A percentile compares a stretch with the other conserved stretches of the same genome.
phyloP scores from a whole-genome alignment of 2,797 vertebrate genomes.

The Sphaeramia orbicularis region DNA sequence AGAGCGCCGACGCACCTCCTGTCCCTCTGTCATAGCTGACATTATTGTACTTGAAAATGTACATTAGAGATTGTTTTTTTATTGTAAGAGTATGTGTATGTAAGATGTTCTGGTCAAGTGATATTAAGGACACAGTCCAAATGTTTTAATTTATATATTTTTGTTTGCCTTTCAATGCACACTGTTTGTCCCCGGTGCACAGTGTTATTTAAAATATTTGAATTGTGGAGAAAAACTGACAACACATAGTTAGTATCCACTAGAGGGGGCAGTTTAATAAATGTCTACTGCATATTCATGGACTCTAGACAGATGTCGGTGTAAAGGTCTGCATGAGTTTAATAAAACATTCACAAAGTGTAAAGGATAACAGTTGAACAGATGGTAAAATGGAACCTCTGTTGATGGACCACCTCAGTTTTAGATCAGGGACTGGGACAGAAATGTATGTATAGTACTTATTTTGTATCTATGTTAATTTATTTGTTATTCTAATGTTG shows the following conservation, averaged over 20 bases:
- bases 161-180: slow-evolving; percentile 39
- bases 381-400: slow-evolving; percentile 52
- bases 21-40: slow-evolving; percentile 87
- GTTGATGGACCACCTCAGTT: slow-evolving; percentile 60
- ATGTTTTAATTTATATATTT: slow-evolving; percentile 54
- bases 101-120: slow-evolving; percentile 53
- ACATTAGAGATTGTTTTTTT: slow-evolving; percentile 66
- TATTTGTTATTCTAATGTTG: slow-evolving; percentile 76
- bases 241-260: slow-evolving; percentile 34
- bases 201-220: slow-evolving; percentile 39
- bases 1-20: slow-evolving; percentile 89
- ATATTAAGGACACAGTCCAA: slow-evolving; percentile 62
- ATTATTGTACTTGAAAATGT: slow-evolving; percentile 72
- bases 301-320: slow-evolving; percentile 45
- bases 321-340: slow-evolving; percentile 58
- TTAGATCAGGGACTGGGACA: slow-evolving; percentile 67
- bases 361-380: slow-evolving; percentile 44
- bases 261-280: slow-evolving; percentile 48
- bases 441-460: slow-evolving; percentile 74
- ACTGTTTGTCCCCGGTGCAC: slow-evolving; percentile 23
- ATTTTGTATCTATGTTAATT: slow-evolving; percentile 75
- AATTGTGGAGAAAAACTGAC: slow-evolving; percentile 44
- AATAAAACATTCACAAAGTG: slow-evolving; percentile 43
- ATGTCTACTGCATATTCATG: slow-evolving; percentile 37
- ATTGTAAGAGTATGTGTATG: slow-evolving; percentile 57